phyloP scores from a whole-genome alignment of 2,113 vertebrate genomes.

The Aptenodytes forsteri region DNA sequence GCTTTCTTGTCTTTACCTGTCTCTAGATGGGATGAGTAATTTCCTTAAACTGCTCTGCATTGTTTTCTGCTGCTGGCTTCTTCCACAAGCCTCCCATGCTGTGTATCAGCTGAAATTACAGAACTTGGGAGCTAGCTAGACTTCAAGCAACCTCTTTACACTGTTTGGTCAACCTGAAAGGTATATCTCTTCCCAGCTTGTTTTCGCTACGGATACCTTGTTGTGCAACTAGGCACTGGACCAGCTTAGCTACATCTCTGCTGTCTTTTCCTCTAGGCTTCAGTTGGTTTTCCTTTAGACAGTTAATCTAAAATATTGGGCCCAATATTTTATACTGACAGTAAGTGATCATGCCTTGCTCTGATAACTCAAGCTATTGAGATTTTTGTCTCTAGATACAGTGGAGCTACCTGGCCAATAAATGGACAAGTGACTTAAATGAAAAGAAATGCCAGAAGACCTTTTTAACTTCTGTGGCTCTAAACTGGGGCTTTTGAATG shows the following conservation, averaged over 20 bases:
- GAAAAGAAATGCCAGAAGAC: not conserved
- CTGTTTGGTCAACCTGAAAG: not conserved
- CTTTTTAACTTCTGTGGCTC: not conserved
- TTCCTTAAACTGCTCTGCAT: not conserved
- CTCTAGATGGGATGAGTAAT: not conserved
- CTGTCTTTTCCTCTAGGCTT: not conserved
- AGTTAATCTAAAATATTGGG: not conserved
- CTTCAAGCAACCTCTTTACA: not conserved
- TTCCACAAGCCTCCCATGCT: not conserved
- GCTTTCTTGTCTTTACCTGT: not conserved
- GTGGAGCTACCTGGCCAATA: not conserved
- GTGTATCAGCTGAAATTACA: not conserved
- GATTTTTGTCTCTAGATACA: not conserved
- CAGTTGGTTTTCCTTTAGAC: not conserved
- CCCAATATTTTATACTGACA: not conserved
- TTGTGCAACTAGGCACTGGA: not conserved
- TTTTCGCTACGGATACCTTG: not conserved
- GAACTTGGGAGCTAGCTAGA: not conserved
- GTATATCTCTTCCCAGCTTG: not conserved
- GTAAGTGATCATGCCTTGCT: not conserved
- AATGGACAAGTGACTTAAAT: not conserved
- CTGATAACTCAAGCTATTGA: not conserved
- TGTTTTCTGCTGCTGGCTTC: not conserved
- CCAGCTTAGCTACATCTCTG: not conserved
- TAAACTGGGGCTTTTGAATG: not conserved